These are phyloP conservation scores for Odontophorus gujanensis DNA, from an alignment of 2,113 vertebrate genomes.

Conservation along the genomic window DNA sequence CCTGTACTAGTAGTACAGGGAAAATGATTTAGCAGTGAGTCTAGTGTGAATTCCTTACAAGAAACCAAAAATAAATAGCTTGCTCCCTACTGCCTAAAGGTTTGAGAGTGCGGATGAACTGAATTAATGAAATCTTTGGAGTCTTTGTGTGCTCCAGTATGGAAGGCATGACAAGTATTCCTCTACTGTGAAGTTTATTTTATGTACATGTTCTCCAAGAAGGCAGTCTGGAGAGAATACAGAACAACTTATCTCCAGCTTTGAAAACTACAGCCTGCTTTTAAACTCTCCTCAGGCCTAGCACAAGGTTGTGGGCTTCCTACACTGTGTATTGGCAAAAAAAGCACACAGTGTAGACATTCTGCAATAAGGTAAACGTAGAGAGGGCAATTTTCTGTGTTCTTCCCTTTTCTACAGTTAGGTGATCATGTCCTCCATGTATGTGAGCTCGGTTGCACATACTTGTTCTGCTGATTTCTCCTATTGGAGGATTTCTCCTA, in stretches of 20 bases:
- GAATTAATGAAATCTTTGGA: slow-evolving; percentile 66
- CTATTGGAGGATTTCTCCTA: background rate
- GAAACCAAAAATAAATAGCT: slow-evolving; percentile 73
- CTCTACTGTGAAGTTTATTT: slow-evolving; percentile 27
- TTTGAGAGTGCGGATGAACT: slow-evolving; percentile 32
- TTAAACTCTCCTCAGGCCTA: background rate
- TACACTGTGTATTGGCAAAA: background rate
- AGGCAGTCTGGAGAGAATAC: background rate
- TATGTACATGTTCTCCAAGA: background rate
- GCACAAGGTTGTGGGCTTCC: background rate
- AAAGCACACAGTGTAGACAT: background rate
- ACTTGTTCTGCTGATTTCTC: background rate
- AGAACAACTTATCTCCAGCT: background rate
- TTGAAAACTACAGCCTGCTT: background rate
- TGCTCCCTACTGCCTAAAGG: slow-evolving; percentile 63
- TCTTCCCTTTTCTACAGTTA: background rate
- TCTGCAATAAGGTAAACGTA: background rate
- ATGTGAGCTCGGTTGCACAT: background rate
- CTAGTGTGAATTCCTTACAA: slow-evolving; percentile 74
- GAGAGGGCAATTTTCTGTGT: background rate
- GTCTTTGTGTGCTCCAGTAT: slow-evolving; percentile 40
- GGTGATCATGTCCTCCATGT: fast-evolving
- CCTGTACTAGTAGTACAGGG: slow-evolving; percentile 73
- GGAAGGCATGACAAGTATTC: slow-evolving; percentile 46
- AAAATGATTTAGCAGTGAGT: slow-evolving; percentile 70